These are phyloP conservation scores for Plagodis dolabraria DNA, from an alignment of 2,888 invertebrate genomes.

Conservation along the genomic window DNA sequence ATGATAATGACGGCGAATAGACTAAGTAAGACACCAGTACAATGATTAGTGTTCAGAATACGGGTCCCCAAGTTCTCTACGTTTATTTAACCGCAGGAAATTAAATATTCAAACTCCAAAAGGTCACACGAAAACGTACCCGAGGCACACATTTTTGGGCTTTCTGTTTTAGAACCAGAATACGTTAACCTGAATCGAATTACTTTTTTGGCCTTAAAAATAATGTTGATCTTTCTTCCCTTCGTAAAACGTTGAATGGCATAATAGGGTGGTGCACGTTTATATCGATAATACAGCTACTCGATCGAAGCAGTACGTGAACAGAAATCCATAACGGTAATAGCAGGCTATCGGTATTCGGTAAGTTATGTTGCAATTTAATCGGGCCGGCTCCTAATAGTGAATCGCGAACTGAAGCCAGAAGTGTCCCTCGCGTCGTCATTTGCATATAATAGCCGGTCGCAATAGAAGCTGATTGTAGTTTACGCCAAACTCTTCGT, in stretches of 20 bases:
- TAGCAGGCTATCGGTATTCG: conserved; percentile 14
- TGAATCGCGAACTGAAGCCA: conserved; percentile 27
- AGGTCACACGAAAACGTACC: conserved; percentile 30
- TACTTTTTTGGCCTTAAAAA: neutral
- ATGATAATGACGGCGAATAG: too few relatives aligned
- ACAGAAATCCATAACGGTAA: conserved; percentile 22
- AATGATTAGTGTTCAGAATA: conserved; percentile 8
- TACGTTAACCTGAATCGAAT: conserved; percentile 1
- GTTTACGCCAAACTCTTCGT: too few relatives aligned
- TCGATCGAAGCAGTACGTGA: conserved; percentile 2
- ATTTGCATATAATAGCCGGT: conserved; percentile 81
- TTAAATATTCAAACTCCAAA: conserved; percentile 34
- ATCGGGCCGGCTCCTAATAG: conserved; percentile 11
- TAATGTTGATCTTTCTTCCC: too few relatives aligned
- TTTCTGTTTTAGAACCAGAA: conserved; percentile 24
- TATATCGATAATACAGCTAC: neutral
- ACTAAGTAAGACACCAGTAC: neutral
- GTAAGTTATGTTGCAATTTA: conserved; percentile 20
- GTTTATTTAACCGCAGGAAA: conserved; percentile 10
- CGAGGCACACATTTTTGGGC: conserved; percentile 21
- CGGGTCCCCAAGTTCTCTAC: conserved; percentile 8
- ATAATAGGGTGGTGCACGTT: neutral
- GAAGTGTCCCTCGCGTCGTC: conserved; percentile 58
- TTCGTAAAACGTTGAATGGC: neutral
- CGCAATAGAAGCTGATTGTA: conserved; percentile 53